Evolutionary conservation across 1,140 invertebrate species (phyloP), one percentile per base, ranked within the genome.

Genomic region (Apis laboriosa): DNA sequence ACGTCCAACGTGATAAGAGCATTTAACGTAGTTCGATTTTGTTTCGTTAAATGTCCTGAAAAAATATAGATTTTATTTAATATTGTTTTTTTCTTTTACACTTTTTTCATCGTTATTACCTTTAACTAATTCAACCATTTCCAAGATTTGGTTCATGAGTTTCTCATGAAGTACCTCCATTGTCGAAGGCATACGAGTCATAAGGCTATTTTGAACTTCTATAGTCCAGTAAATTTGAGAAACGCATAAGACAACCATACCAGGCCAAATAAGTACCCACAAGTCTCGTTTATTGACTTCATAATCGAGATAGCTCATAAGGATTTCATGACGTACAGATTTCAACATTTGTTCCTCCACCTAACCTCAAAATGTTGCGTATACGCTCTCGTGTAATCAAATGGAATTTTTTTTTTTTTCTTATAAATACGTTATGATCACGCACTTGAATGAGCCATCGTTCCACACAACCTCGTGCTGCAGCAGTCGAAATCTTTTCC

Each of bases 1-100:
- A 99, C 98, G 92, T 99, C 98, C 80, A 98, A 96, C 21, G 98
- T 98, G 87, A 99, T 98, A 63, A 99, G 93, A 9, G 97, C 97
- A 91, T 97, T 97, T 43, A 99, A 95, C 1, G 97, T 98, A 11
- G 97, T 97, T 89, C 97, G 95, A 86, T 95, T 95, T 90, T 96
- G 95, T 80, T 95, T 95, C 0, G 95, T 94, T 55, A 96, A 91
- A 77, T 95, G 94, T 19, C 95, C 96, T 92, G 95, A 80, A 8
- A 34, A 64, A 4, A 95, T 7, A 5, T 58, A 64, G 0, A 5
- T 61, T 76, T 64, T n/a, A 1, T 24, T 43, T 53, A 53, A 34
- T 43, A 68, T 34, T 34, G 67, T n/a, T 55, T 1, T 55, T 17
- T 17, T 12, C 5, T 21, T 56, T 15, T 17, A 66, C 5, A 53